Evolutionary conservation across 2,888 invertebrate genomes (phyloP).

Genomic region (Drosophila testacea): DNA sequence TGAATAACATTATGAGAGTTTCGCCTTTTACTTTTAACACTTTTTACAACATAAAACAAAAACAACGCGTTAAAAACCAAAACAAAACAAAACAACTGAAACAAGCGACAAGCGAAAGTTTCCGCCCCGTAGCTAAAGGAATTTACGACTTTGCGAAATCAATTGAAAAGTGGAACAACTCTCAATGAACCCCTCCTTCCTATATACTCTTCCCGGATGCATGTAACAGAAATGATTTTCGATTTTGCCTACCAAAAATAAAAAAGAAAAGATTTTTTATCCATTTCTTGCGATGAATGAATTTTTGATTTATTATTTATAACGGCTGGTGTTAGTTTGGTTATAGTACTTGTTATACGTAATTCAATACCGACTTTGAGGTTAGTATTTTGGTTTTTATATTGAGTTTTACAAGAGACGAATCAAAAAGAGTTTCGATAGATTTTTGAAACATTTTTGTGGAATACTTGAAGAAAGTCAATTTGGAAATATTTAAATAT

Average conservation of each 20-base stretch:
- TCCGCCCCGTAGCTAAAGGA: conserved; percentile 57
- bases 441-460: too few relatives aligned
- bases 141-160: conserved; percentile 79
- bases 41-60: conserved; percentile 53
- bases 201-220: too few relatives aligned
- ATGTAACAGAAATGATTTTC: conserved; percentile 37
- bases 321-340: background rate
- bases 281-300: conserved; percentile 15
- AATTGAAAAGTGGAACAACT: conserved; percentile 69
- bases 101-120: conserved; percentile 70
- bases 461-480: too few relatives aligned
- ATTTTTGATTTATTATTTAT: conserved; percentile 57
- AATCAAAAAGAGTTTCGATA: too few relatives aligned
- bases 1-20: conserved; percentile 79
- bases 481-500: too few relatives aligned
- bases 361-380: conserved; percentile 29
- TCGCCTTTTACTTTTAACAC: conserved; percentile 73
- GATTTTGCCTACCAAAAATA: conserved; percentile 32
- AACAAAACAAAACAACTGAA: conserved; percentile 40
- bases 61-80: conserved; percentile 32
- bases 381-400: conserved; percentile 41
- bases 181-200: background rate
- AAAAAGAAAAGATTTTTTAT: too few relatives aligned
- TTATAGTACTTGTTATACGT: background rate
- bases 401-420: too few relatives aligned